These are phyloP conservation scores for Macrophya alboannulata DNA, from an alignment of 2,888 invertebrate genomes.

Conservation along the genomic window DNA sequence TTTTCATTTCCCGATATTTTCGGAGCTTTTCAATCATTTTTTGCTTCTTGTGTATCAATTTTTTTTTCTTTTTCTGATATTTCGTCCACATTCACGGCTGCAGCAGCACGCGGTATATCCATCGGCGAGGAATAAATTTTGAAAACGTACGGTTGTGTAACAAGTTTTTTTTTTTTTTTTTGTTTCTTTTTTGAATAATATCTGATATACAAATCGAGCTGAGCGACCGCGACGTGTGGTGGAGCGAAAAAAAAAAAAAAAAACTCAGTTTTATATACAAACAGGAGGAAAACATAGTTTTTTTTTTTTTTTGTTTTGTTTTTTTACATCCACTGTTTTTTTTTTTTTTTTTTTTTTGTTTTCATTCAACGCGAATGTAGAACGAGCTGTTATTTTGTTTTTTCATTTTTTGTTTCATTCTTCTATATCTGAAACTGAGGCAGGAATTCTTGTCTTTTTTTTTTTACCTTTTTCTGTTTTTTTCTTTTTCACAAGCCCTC, in stretches of 20 bases:
- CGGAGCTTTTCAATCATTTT: not conserved
- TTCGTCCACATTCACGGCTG: not conserved
- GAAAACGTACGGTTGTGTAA: not conserved
- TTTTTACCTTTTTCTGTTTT: no score
- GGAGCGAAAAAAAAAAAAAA: no score
- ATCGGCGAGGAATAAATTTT: not conserved
- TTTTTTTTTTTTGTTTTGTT: not conserved
- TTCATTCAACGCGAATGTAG: slow-evolving; percentile 1
- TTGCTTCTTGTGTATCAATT: not conserved
- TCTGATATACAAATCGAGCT: not conserved
- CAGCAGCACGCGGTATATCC: not conserved
- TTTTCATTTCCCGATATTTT: not conserved
- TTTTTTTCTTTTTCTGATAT: not conserved
- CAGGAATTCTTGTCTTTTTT: not conserved
- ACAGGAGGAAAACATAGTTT: not conserved
- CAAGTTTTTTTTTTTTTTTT: no score
- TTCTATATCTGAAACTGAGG: not conserved
- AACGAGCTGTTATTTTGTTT: not conserved
- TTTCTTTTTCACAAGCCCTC: not conserved
- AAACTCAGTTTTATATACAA: slow-evolving; percentile 19
- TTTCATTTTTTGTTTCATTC: not conserved
- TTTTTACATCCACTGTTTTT: not conserved
- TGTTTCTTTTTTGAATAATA: no score
- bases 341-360: not conserved
- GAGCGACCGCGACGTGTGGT: not conserved